phyloP scores from a whole-genome alignment of 2,113 vertebrate species.

The Cheirogaleus medius region DNA sequence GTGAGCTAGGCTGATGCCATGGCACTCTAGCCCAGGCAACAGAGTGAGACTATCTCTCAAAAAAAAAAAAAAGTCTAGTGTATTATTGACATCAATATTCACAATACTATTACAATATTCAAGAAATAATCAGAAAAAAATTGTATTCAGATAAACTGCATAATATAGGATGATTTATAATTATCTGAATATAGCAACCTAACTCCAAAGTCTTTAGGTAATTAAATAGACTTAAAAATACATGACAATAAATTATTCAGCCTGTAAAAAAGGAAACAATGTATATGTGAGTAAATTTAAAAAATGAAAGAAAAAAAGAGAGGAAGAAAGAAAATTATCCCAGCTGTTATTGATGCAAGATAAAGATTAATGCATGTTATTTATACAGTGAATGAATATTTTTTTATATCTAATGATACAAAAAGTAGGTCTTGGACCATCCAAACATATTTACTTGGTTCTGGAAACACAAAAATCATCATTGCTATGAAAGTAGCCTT shows the following conservation, averaged over 20 bases:
- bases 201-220: constrained; percentile 30
- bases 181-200: neutral
- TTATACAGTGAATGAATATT: constrained; percentile 1
- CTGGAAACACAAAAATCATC: constrained; percentile 1
- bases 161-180: constrained; percentile 13
- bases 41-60: too few species aligned
- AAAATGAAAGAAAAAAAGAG: constrained; percentile 25
- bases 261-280: neutral
- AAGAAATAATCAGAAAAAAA: neutral
- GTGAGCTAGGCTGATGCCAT: too few species aligned
- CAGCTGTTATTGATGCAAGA: constrained; percentile 24
- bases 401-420: constrained; percentile 1
- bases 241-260: neutral
- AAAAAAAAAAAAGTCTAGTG: neutral
- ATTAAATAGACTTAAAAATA: constrained; percentile 11
- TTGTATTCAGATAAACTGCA: neutral
- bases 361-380: neutral
- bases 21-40: too few species aligned
- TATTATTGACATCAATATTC: neutral
- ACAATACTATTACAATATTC: neutral
- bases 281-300: constrained; percentile 11
- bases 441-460: constrained; percentile 10
- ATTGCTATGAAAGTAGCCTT: neutral
- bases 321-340: constrained; percentile 20
- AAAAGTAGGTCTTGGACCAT: neutral